Evolutionary conservation across 1,140 invertebrate species (phyloP).

Genomic region (Drosophila bocki): DNA sequence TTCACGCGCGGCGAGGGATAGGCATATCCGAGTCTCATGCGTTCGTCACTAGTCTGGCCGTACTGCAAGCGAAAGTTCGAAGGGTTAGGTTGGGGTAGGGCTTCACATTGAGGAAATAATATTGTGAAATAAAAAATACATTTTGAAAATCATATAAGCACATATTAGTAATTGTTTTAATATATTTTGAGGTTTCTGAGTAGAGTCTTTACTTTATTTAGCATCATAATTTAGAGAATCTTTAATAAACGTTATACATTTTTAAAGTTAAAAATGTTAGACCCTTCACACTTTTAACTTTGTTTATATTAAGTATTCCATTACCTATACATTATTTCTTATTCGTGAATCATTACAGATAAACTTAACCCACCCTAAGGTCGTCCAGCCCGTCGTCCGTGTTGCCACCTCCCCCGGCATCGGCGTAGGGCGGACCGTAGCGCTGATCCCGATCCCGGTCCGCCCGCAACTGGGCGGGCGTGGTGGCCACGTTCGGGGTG

Average conservation of each 20-base stretch:
- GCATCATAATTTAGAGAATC: no score
- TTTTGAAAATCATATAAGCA: not conserved
- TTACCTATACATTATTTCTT: not conserved
- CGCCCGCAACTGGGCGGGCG: conserved; percentile 64
- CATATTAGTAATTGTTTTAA: not conserved
- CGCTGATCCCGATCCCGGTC: conserved; percentile 78
- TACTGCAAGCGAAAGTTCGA: conserved; percentile 54
- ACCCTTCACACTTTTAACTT: not conserved
- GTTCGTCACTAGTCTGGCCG: conserved; percentile 80
- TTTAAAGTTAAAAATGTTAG: no score
- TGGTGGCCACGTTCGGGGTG: conserved; percentile 71
- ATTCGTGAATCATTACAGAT: not conserved
- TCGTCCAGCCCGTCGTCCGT: conserved; percentile 74
- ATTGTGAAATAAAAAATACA: not conserved
- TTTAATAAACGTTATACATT: no score
- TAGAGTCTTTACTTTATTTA: no score
- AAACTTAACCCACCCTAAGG: conserved; percentile 72
- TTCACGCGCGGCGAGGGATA: conserved; percentile 66
- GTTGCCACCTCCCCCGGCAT: conserved; percentile 38
- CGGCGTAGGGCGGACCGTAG: conserved; percentile 80
- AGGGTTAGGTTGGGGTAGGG: not conserved
- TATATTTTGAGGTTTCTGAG: no score
- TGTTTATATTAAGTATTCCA: not conserved
- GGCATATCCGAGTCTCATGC: conserved; percentile 72
- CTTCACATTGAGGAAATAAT: not conserved